These are phyloP conservation scores for Adineta ricciae DNA, from an alignment of 2,888 invertebrate species.

Conservation along the genomic window DNA sequence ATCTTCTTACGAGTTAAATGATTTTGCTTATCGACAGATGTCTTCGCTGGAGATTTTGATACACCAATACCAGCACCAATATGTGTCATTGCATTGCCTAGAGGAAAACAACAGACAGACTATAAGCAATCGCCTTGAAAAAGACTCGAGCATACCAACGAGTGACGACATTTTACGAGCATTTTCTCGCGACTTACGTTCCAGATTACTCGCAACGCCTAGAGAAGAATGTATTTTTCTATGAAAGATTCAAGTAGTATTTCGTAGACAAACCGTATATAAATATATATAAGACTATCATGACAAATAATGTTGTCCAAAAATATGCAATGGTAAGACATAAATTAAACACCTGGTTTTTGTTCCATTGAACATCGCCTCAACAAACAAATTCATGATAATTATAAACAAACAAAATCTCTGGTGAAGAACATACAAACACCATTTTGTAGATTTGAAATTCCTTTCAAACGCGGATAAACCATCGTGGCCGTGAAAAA, in stretches of 20 bases:
- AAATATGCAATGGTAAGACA: constrained; percentile 90
- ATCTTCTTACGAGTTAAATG: background rate
- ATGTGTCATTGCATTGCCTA: constrained; percentile 17
- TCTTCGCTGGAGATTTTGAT: background rate
- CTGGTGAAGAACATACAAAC: background rate
- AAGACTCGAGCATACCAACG: constrained; percentile 36
- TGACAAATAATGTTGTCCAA: constrained; percentile 87
- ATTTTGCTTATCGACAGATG: background rate
- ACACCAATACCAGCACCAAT: constrained; percentile 8
- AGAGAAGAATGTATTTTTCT: no score
- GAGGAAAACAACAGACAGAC: no score
- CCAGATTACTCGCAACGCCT: constrained; percentile 82
- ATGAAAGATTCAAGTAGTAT: background rate
- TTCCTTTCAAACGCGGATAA: constrained; percentile 15
- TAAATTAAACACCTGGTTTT: constrained; percentile 65
- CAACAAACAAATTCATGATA: background rate
- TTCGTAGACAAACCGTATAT: constrained; percentile 62
- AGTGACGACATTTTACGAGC: constrained; percentile 62
- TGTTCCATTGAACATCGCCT: constrained; percentile 33
- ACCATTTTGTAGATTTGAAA: background rate
- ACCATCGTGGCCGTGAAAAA: constrained; percentile 18
- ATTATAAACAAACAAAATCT: no score
- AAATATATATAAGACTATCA: constrained; percentile 87
- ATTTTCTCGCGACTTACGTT: constrained; percentile 88
- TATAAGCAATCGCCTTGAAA: no score